Conservation (phyloP, 2,888 invertebrate genomes). For the Acronicta alni region DNA sequence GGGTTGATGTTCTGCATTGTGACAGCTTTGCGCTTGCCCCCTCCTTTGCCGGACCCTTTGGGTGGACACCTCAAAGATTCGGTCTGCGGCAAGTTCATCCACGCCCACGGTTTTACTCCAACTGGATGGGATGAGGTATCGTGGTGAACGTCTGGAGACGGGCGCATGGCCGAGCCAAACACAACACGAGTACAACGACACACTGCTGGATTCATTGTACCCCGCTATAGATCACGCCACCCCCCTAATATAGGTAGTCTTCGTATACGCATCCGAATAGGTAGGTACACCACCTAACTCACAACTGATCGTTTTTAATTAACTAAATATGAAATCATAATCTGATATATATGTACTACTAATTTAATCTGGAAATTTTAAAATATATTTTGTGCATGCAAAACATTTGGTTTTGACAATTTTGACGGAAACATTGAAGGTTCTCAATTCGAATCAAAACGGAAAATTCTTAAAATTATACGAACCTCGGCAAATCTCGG, state of each 20-base stretch:
- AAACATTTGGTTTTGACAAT: slow-evolving; percentile 3
- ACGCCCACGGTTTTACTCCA: not conserved
- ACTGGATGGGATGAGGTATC: not conserved
- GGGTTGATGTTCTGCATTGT: slow-evolving; percentile 95
- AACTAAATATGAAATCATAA: not conserved
- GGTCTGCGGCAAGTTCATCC: not conserved
- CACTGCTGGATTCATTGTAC: not conserved
- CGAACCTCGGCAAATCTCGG: no score
- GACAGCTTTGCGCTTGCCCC: slow-evolving; percentile 58
- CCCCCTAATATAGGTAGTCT: not conserved
- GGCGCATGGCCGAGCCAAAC: not conserved
- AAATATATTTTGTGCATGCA: not conserved
- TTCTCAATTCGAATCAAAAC: not conserved
- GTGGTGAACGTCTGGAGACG: not conserved
- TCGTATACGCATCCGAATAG: not conserved
- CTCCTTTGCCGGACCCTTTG: not conserved
- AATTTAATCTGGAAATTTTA: not conserved
- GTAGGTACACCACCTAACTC: not conserved
- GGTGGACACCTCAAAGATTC: not conserved
- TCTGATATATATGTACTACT: not conserved
- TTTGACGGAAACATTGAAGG: slow-evolving; percentile 3
- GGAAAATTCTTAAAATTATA: no score
- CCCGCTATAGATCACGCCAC: not conserved
- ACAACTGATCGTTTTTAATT: not conserved
- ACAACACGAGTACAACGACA: not conserved